Percentiles rank a stretch among this genome's conserved stretches.
These are phyloP conservation scores for Pachydiplax longipennis DNA, from an alignment of 2,888 invertebrate species.

Conservation along the genomic window DNA sequence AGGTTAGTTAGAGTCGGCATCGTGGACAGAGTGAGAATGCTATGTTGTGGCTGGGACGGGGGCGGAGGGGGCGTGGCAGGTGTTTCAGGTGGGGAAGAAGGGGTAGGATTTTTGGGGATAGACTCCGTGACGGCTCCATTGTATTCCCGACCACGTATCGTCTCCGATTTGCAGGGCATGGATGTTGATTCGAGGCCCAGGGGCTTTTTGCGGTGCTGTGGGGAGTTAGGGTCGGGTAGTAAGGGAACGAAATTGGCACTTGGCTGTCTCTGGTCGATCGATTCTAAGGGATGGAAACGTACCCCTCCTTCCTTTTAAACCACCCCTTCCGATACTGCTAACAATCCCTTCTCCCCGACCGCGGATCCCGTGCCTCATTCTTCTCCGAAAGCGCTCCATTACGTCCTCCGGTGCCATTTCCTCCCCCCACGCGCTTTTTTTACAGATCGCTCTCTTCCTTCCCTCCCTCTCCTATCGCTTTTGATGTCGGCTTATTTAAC, in stretches of 20 bases:
- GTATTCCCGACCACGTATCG: slow-evolving; percentile 15
- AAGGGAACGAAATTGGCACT: slow-evolving; percentile 35
- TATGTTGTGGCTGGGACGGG: too few relatives aligned
- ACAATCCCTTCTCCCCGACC: neutral
- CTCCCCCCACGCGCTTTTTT: neutral
- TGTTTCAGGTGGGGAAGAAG: neutral
- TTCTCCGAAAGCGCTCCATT: neutral
- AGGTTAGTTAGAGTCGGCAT: neutral
- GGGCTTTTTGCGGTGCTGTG: neutral
- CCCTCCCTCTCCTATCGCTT: neutral
- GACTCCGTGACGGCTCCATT: slow-evolving; percentile 2
- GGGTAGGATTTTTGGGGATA: neutral
- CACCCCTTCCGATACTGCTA: neutral
- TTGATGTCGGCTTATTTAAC: neutral
- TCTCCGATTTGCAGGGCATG: slow-evolving; percentile 17
- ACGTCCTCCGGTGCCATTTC: neutral
- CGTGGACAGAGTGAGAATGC: neutral
- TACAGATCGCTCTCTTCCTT: neutral
- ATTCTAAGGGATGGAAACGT: slow-evolving; percentile 17
- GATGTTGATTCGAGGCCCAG: slow-evolving; percentile 1
- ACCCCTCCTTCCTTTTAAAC: neutral
- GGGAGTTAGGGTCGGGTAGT: neutral
- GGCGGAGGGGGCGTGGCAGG: neutral
- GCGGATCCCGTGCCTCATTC: neutral
- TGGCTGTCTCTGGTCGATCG: slow-evolving; percentile 40